Percentiles rank a stretch among this genome's conserved stretches.
These are phyloP conservation scores for Pluvialis apricaria DNA, from an alignment of 2,113 vertebrate species.

Conservation along the genomic window DNA sequence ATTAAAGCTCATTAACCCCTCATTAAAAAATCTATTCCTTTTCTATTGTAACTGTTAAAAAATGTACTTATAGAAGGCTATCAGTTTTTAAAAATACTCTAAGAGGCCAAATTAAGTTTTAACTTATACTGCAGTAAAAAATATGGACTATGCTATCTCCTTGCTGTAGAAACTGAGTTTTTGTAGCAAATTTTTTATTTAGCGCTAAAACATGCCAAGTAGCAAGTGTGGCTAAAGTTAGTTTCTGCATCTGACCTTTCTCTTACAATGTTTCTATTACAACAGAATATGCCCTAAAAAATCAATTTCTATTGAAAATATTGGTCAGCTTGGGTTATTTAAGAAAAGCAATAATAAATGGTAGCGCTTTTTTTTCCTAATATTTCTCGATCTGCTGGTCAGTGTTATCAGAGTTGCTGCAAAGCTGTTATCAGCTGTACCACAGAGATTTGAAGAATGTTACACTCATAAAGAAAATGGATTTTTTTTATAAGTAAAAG, in stretches of 20 bases:
- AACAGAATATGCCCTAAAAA: not conserved
- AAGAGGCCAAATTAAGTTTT: not conserved
- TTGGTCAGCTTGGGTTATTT: not conserved
- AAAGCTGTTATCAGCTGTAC: not conserved
- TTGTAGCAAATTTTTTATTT: not conserved
- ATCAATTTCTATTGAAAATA: not conserved
- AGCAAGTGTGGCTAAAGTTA: not conserved
- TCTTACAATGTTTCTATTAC: not conserved
- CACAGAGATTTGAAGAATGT: not conserved
- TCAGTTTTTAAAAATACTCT: not conserved
- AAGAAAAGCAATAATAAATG: not conserved
- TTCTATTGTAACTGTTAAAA: not conserved
- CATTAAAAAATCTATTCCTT: not conserved
- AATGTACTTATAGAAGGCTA: not conserved
- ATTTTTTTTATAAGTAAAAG: not conserved
- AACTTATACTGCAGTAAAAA: not conserved
- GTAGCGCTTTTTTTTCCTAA: not conserved
- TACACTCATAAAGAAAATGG: not conserved
- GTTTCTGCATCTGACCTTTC: not conserved
- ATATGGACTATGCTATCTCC: not conserved
- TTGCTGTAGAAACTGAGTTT: not conserved
- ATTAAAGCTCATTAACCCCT: not conserved
- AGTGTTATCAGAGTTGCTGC: not conserved
- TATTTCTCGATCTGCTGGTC: not conserved
- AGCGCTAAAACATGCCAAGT: not conserved